Evolutionary conservation across 2,113 vertebrate genomes (phyloP), one percentile per base, ranked within the genome.

Genomic region (Burhinus bistriatus): DNA sequence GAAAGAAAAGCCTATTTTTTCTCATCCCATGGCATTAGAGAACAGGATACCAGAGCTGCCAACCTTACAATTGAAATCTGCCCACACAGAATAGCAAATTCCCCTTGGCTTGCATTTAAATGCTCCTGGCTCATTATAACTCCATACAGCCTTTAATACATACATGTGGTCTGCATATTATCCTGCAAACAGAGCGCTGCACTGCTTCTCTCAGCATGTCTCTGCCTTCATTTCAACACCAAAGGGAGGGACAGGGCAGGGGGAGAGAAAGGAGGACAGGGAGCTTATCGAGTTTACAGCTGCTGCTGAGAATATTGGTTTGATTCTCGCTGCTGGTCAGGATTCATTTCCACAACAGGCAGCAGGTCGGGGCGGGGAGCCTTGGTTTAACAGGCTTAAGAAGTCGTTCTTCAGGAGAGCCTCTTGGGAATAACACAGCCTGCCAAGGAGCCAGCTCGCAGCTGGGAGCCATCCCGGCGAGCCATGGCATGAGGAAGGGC

Each of bases 21-120:
- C 86, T 92, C 96, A 92, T 97, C 95, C 95, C 90, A 58, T 94
- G 96, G 97, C 93, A 97, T 98, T 94, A 97, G 95, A 96, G 97
- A 97, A 95, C 97, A 98, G 97, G 98, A 98, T 98, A 95, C 91
- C 54, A 94, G 95, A 96, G 97, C 98, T 98, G 97, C 98, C 96
- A 97, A 95, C 95, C 89, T 97, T 94, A 96, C 97, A 97, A 96
- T 92, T 97, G 95, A 97, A 97, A 96, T 95, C 97, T 98, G 96
- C 97, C 98, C 97, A 98, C 98, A 90, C 95, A 95, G 93, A 97
- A 91, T 91, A 96, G 95, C 97, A 97, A 93, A 96, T 96, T 97
- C 96, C 96, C 91, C 95, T 95, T 90, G 93, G 95, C 95, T 96
- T 83, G 94, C 73, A 95, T 97, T 96, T 94, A 94, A 98, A 95